Conservation (phyloP, 2,113 vertebrate species). For the Rhombomys opimus region DNA sequence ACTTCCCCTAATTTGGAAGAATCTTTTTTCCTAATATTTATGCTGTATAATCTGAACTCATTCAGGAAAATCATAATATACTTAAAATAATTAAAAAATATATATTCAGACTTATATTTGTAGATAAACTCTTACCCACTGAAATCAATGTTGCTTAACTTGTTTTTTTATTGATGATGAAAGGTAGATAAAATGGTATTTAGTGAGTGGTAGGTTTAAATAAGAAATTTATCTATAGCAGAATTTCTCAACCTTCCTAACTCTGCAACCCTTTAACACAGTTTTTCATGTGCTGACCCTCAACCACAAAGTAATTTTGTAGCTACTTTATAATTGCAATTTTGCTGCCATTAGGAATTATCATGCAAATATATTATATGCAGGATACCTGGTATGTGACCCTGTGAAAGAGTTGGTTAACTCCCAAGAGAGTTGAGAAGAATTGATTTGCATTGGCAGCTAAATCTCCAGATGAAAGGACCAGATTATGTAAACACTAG, state of each 20-base stretch:
- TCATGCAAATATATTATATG: not conserved
- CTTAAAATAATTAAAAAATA: conserved; percentile 13
- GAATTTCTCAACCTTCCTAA: not conserved
- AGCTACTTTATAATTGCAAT: not conserved
- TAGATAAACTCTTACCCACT: not conserved
- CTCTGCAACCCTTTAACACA: not conserved
- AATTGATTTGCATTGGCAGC: not conserved
- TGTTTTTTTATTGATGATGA: not conserved
- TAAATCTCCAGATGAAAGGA: not conserved
- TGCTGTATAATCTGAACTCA: not conserved
- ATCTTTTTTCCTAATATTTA: not conserved
- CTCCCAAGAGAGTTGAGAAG: not conserved
- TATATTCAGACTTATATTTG: not conserved
- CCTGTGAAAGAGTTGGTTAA: not conserved
- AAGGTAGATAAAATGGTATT: not conserved
- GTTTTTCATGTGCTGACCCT: not conserved
- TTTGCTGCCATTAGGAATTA: not conserved
- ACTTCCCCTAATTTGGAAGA: not conserved
- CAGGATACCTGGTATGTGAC: not conserved
- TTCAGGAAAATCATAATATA: not conserved
- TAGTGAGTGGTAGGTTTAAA: not conserved
- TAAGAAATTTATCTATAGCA: not conserved
- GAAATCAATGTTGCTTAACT: not conserved
- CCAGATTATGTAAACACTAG: not conserved
- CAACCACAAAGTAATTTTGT: not conserved